Conservation (phyloP, 2,888 invertebrate genomes). For the Metallyticus violacea region DNA sequence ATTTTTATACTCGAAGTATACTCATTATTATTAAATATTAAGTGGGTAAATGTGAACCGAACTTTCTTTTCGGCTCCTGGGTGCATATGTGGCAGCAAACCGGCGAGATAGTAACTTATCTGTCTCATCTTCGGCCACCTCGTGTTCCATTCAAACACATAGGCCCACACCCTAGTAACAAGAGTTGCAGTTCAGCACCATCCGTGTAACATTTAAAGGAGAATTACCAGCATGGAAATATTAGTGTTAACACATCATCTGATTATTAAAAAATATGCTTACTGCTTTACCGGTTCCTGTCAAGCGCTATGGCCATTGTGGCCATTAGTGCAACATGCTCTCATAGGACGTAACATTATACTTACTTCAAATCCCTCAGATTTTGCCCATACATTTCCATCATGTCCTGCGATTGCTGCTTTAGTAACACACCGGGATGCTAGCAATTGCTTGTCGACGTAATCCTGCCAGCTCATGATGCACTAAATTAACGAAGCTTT, state of each 20-base stretch:
- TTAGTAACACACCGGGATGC: conserved; percentile 92
- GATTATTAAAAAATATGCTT: background rate
- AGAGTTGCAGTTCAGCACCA: too few species aligned
- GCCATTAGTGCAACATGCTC: background rate
- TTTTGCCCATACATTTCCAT: conserved; percentile 94
- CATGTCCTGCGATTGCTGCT: conserved; percentile 93
- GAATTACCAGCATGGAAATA: too few species aligned
- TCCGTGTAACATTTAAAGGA: too few species aligned
- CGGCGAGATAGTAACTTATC: background rate
- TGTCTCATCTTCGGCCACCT: background rate
- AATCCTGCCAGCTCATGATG: conserved; percentile 97
- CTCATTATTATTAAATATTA: too few species aligned
- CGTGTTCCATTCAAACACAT: background rate
- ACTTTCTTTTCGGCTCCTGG: background rate
- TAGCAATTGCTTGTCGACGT: conserved; percentile 95
- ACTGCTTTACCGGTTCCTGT: background rate
- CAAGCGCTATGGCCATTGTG: background rate
- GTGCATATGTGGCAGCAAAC: background rate
- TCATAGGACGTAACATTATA: conserved; percentile 41
- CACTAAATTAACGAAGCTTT: conserved; percentile 22
- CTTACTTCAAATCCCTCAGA: conserved; percentile 92
- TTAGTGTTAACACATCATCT: too few species aligned
- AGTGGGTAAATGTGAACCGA: background rate
- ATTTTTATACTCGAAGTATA: background rate
- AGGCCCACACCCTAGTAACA: background rate